Conservation (phyloP, 2,113 vertebrate genomes). For the Phocoena phocoena region DNA sequence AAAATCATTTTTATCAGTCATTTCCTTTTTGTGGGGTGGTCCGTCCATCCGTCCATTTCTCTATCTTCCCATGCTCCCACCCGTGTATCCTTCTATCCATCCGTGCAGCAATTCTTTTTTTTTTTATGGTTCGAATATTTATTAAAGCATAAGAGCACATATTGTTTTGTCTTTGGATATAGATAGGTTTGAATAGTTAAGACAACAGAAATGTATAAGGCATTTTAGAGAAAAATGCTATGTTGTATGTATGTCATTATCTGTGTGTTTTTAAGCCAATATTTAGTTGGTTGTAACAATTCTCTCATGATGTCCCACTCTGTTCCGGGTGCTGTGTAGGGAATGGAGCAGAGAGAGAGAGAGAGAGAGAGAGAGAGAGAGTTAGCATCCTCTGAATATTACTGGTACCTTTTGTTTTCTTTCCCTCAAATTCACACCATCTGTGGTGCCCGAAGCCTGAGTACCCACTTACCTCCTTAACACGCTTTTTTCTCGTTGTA, state of each 20-base stretch:
- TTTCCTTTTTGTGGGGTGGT: background rate
- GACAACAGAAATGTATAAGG: background rate
- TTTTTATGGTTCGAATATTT: background rate
- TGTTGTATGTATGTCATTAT: background rate
- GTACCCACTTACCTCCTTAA: background rate
- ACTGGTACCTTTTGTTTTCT: background rate
- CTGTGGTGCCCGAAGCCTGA: background rate
- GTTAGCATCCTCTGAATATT: background rate
- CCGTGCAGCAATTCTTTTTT: background rate
- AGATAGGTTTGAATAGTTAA: background rate
- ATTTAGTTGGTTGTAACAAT: background rate
- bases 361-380: no score
- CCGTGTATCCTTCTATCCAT: background rate
- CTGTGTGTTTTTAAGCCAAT: background rate
- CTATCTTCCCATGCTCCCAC: background rate
- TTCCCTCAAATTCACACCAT: background rate
- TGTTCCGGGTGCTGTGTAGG: background rate
- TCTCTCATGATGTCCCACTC: background rate
- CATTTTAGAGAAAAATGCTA: background rate
- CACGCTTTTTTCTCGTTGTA: background rate
- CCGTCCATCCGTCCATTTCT: background rate
- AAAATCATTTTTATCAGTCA: background rate
- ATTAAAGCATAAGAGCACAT: background rate
- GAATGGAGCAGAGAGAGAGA: background rate
- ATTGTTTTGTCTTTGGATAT: background rate